Evolutionary conservation across 2,113 vertebrate genomes (phyloP).

Genomic region (Labeo catla): DNA sequence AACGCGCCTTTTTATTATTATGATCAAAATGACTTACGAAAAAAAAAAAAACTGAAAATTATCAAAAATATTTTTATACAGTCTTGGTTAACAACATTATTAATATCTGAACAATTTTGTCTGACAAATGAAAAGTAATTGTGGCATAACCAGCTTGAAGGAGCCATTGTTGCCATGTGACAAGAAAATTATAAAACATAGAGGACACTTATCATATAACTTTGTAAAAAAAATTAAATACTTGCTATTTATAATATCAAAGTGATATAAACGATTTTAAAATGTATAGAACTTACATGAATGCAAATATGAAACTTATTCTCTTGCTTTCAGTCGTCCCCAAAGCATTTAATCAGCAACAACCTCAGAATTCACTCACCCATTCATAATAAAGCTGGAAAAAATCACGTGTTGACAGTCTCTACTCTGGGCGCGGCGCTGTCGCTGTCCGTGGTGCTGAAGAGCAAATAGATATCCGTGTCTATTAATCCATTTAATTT

Average conservation of each 20-base stretch:
- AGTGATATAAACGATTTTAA: not conserved
- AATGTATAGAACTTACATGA: not conserved
- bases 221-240: not conserved
- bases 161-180: not conserved
- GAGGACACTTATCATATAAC: not conserved
- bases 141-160: not conserved
- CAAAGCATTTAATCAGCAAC: not conserved
- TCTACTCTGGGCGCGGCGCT: not conserved
- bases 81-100: not conserved
- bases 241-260: not conserved
- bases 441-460: conserved; percentile 72
- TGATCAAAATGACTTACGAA: not conserved
- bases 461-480: conserved; percentile 6
- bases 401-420: not conserved
- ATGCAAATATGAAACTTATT: not conserved
- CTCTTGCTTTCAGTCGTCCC: not conserved
- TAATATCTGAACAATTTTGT: not conserved
- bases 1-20: not conserved
- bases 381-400: conserved; percentile 57
- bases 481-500: not conserved
- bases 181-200: not conserved
- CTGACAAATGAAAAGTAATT: not conserved
- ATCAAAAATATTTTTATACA: not conserved
- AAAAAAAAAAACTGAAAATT: not conserved
- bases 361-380: conserved; percentile 63